phyloP scores from a whole-genome alignment of 1,140 invertebrate genomes.

The Scaptomyza graminum region DNA sequence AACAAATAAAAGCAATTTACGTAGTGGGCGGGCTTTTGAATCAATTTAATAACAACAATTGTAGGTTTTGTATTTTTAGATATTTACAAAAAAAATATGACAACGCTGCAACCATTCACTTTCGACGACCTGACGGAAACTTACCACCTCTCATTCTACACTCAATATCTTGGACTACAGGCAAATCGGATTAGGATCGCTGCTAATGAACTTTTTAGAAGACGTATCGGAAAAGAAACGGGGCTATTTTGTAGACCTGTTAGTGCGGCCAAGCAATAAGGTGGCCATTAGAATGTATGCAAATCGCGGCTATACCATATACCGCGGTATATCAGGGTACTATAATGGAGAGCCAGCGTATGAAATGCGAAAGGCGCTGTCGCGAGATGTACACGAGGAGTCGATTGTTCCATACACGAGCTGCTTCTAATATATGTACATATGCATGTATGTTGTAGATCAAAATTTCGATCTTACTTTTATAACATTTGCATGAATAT shows the following conservation, averaged over 20 bases:
- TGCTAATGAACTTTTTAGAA: constrained; percentile 97
- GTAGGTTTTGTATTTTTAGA: not conserved
- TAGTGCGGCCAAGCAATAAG: constrained; percentile 98
- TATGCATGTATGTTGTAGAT: constrained; percentile 99
- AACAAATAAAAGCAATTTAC: not conserved
- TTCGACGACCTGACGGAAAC: constrained; percentile 99
- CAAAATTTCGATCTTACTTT: too few relatives aligned
- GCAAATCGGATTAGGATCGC: constrained; percentile 94
- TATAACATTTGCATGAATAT: too few relatives aligned
- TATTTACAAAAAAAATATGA: constrained; percentile 87
- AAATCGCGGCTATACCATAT: constrained; percentile 98
- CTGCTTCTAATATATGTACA: constrained; percentile 92
- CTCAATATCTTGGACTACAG: constrained; percentile 98
- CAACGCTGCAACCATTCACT: constrained; percentile 95
- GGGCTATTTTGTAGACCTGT: constrained; percentile 99
- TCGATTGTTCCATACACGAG: constrained; percentile 96
- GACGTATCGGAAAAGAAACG: constrained; percentile 98
- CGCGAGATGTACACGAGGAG: constrained; percentile 95
- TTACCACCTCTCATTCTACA: constrained; percentile 98
- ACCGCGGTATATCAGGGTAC: constrained; percentile 97
- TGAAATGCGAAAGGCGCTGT: constrained; percentile 99
- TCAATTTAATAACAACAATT: not conserved
- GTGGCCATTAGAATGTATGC: constrained; percentile 99
- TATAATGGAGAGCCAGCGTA: constrained; percentile 99
- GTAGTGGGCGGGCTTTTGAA: not conserved